Evolutionary conservation across 2,888 invertebrate species (phyloP).

Genomic region (Pegoplata infirma): DNA sequence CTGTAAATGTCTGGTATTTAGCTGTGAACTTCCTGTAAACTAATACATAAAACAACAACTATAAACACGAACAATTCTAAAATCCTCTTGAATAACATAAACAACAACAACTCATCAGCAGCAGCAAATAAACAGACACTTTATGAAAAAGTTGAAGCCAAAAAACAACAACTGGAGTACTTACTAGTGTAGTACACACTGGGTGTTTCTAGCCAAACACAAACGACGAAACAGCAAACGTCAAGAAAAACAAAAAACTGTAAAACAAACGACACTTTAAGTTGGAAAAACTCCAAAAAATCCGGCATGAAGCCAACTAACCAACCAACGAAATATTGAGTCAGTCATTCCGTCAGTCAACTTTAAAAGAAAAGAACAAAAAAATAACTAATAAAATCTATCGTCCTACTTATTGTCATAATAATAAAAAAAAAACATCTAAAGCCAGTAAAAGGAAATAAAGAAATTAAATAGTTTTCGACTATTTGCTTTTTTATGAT

Average conservation of each 20-base stretch:
- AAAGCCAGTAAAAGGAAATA: conserved; percentile 23
- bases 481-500: not conserved
- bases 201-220: conserved; percentile 37
- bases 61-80: conserved; percentile 1
- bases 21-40: conserved; percentile 51
- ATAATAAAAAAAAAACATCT: conserved; percentile 9
- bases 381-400: conserved; percentile 44
- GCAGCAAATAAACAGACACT: not conserved
- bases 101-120: conserved; percentile 7
- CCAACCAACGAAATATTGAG: conserved; percentile 23
- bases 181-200: too few relatives aligned
- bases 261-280: conserved; percentile 28
- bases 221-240: not conserved
- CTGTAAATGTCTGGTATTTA: conserved; percentile 40
- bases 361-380: conserved; percentile 29
- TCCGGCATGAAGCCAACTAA: conserved; percentile 59
- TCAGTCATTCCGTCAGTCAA: conserved; percentile 32
- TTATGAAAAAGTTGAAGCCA: conserved; percentile 26
- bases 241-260: not conserved
- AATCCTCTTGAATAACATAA: conserved; percentile 49
- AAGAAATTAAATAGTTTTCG: conserved; percentile 27
- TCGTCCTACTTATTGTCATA: conserved; percentile 54
- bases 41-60: conserved; percentile 21
- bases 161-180: conserved; percentile 45
- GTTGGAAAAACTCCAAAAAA: conserved; percentile 44